These are phyloP conservation scores for Okamejei kenojei DNA, from an alignment of 2,797 vertebrate genomes.

Conservation along the genomic window DNA sequence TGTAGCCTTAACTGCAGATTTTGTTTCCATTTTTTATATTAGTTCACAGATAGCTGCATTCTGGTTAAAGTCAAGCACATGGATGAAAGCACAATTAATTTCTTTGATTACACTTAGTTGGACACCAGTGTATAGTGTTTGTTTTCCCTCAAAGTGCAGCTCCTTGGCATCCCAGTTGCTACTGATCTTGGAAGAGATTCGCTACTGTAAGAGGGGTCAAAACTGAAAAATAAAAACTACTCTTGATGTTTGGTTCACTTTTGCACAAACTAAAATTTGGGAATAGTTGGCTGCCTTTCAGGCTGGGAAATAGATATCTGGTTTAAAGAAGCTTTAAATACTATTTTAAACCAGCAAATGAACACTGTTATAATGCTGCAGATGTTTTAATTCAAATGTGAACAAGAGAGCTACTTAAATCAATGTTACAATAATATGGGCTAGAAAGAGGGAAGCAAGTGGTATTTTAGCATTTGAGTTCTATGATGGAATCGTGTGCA, in stretches of 20 bases:
- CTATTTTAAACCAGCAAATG: not conserved
- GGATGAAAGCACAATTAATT: constrained; percentile 26
- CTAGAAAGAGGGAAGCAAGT: not conserved
- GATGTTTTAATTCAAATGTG: not conserved
- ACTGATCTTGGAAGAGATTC: constrained; percentile 5
- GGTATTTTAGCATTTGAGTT: not conserved
- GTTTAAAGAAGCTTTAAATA: not conserved
- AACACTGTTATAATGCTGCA: not conserved
- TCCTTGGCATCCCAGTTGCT: not conserved
- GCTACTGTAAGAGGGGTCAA: not conserved
- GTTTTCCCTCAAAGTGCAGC: not conserved
- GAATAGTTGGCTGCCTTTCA: not conserved
- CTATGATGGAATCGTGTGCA: not conserved
- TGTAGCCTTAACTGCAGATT: not conserved
- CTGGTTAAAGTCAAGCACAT: constrained; percentile 19
- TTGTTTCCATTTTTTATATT: not conserved
- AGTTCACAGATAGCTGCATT: not conserved
- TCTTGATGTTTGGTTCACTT: not conserved
- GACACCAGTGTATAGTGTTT: not conserved
- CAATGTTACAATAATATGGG: not conserved
- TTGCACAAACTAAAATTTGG: not conserved
- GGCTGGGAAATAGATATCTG: not conserved
- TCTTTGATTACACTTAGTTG: not conserved
- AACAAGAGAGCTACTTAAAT: not conserved
- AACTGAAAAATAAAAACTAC: not conserved